Base-by-base conservation (phyloP, 2,113 vertebrate species). In the Myotis yumanensis region DNA sequence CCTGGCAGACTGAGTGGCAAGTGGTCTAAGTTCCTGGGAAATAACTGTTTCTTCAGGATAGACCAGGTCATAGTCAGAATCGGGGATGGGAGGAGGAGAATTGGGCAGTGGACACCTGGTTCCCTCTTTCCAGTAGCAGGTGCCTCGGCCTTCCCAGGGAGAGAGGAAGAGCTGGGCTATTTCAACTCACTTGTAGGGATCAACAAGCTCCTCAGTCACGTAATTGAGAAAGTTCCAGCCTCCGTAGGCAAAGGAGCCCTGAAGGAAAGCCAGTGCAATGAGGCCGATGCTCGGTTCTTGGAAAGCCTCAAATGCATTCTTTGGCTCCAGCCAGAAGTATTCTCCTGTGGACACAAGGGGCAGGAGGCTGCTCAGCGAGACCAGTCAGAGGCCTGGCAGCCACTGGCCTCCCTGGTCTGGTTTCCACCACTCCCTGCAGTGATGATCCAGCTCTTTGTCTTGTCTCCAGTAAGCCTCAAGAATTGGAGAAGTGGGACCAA, bases 171-270 rank as follows among this genome's bases (percentile, higher is more conserved):
- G 15, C 30, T 66, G 16, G 25, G 37, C 97, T 69, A 37, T 25
- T 86, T 72, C n/a, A 73, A 97, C 98, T 99, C 98, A 99, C 99
- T 99, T 99, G 83, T 99, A 98, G 52, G 99, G 99, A 97, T 99
- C 98, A 43, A 99, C 99, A 97, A 99, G 98, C 96, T 99, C 99
- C 95, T 99, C 99, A 3, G 99, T 99, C 96, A 99, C 99, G 59
- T 99, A 99, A 98, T 99, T 99, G 86, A 99, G 99, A 97, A 99
- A 99, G 97, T 99, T 99, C 99, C 99, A 99, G 51, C 99, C 99
- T 68, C 99, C 99, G 1, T 99, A 99, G 89, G 99, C 99, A 22
- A 99, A 99, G 64, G 99, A 99, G 69, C 99, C 99, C 95, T 99
- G 99, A 66, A 99, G 98, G 96, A 99, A 99, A 14, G 99, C 98